Percentiles rank a stretch among this genome's conserved stretches.
These are phyloP conservation scores for Laodelphax striatellus DNA, from an alignment of 1,140 invertebrate species.

Conservation along the genomic window DNA sequence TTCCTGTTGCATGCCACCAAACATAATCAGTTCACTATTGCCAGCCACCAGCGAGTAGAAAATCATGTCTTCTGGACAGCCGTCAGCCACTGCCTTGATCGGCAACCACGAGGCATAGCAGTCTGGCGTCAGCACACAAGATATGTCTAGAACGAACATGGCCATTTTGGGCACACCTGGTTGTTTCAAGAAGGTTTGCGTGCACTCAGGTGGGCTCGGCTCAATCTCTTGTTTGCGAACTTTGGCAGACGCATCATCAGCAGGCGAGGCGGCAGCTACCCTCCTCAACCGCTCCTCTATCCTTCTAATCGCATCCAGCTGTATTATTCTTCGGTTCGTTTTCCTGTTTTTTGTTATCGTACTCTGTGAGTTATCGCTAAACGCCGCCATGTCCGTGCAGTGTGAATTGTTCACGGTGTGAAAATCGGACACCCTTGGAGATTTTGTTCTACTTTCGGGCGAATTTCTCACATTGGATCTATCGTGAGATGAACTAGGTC, in stretches of 20 bases:
- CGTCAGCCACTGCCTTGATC: constrained; percentile 45
- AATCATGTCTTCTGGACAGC: constrained; percentile 77
- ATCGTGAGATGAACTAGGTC: no score
- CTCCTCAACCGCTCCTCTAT: constrained; percentile 44
- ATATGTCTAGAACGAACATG: constrained; percentile 80
- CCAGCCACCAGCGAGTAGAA: constrained; percentile 81
- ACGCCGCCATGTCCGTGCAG: constrained; percentile 4
- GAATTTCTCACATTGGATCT: no score
- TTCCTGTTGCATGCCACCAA: constrained; percentile 84
- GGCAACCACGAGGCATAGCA: constrained; percentile 65
- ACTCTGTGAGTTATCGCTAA: not conserved
- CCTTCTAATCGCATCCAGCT: constrained; percentile 44
- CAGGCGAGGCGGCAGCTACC: not conserved
- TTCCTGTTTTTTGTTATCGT: constrained; percentile 19
- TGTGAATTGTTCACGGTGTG: not conserved
- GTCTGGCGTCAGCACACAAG: constrained; percentile 44
- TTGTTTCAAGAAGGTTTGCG: constrained; percentile 25
- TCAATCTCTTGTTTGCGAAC: not conserved
- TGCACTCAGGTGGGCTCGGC: constrained; percentile 24
- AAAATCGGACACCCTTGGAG: not conserved
- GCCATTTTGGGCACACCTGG: constrained; percentile 36
- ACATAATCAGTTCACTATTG: constrained; percentile 85
- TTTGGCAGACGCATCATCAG: not conserved
- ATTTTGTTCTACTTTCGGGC: not conserved
- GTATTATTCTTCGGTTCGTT: constrained; percentile 38